Evolutionary conservation across 2,797 vertebrate genomes (phyloP), one percentile per base, ranked within the genome.

Genomic region (Eulemur albifrons): DNA sequence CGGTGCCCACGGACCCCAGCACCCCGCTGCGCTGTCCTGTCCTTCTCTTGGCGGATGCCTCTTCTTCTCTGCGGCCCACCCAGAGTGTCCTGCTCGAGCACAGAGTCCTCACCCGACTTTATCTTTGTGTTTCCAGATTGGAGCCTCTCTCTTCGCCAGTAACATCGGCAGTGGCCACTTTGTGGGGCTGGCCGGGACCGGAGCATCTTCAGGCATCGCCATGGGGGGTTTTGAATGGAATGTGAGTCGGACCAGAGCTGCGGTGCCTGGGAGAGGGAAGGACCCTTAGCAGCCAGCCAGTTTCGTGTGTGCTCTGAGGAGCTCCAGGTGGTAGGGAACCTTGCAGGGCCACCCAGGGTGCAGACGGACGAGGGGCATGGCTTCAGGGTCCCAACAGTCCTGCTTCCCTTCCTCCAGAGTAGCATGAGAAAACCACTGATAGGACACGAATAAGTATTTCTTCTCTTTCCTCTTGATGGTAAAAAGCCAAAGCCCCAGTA

Each of bases 101-200:
- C 1, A 57, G 61, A 35, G n/a, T 50, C 32, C 86, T 95, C 14
- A 96, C 7, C 5, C 25, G 82, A 83, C 32, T 92, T 48, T 86
- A 20, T 63, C 75, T 94, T 94, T 97, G 65, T 92, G 17, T 97
- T 97, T 98, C 25, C 97, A 99, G 99, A 99, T 99, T 0, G 99
- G 99, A 75, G 99, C 99, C 2, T 99, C 99, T 4, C 99, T 99
- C 61, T 99, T 99, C 95, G 99, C 99, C 96, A 99, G 99, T 97
- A 99, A 99, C 98, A 99, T 99, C 12, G 99, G 99, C 95, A 99
- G 99, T 0, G 99, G 99, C 2, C 99, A 99, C 97, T 99, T 99
- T 92, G 99, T 99, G 88, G 99, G 99, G 25, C 98, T 99, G n/a
- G 99, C 99, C 0, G 99, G 99, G 77, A 99, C 99, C 0, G 99